Conservation (phyloP, 2,797 vertebrate species). For the Epinephelus coioides region DNA sequence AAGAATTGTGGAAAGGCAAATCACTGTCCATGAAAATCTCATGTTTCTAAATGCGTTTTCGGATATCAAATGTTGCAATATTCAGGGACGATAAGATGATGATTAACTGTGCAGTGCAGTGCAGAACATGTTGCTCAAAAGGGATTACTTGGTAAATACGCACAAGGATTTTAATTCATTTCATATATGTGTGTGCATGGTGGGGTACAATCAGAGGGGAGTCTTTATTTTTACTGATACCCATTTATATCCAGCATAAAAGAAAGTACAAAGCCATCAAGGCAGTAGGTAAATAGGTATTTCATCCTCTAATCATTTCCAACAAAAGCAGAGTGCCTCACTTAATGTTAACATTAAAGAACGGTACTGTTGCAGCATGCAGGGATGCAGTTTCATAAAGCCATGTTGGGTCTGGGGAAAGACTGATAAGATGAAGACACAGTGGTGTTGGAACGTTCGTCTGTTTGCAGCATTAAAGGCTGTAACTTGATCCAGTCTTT, state of each 20-base stretch:
- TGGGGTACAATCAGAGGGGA: background rate
- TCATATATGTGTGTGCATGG: background rate
- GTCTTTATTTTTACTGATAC: conserved; percentile 1
- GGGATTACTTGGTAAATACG: background rate
- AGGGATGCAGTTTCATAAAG: background rate
- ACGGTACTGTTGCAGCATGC: background rate
- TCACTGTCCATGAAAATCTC: background rate
- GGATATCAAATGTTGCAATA: background rate
- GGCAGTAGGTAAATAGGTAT: background rate
- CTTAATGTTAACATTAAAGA: background rate
- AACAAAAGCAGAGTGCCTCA: background rate
- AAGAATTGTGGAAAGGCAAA: background rate
- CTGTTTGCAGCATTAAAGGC: too few relatives aligned
- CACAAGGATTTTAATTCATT: background rate
- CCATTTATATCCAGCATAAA: background rate
- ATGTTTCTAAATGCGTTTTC: background rate
- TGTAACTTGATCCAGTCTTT: too few relatives aligned
- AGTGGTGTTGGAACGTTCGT: too few relatives aligned
- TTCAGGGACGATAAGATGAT: background rate
- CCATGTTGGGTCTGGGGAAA: background rate
- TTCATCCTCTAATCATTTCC: background rate
- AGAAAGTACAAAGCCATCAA: background rate
- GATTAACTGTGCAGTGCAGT: background rate
- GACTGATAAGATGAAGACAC: background rate
- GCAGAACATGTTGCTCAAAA: background rate